phyloP scores from a whole-genome alignment of 2,113 vertebrate species.

The Helogale parvula region DNA sequence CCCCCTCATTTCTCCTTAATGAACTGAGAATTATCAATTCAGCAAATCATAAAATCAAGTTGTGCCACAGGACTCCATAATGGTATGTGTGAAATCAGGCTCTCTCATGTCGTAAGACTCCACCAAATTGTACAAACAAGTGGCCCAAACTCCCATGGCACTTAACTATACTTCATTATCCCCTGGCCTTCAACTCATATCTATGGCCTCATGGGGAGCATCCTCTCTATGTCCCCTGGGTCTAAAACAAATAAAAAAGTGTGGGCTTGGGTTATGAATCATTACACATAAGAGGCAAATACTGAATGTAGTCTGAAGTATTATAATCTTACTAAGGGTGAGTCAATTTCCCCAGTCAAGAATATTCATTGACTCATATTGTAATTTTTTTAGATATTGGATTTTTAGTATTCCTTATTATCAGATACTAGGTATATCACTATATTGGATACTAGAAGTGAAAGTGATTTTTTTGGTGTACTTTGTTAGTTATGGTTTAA shows the following conservation, averaged over 20 bases:
- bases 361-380: background rate
- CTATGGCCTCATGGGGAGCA: accelerated
- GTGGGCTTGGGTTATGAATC: background rate
- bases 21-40: background rate
- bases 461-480: background rate
- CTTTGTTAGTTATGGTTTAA: background rate
- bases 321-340: background rate
- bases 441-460: background rate
- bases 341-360: background rate
- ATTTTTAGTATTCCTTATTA: background rate
- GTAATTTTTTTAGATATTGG: background rate
- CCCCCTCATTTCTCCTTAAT: background rate
- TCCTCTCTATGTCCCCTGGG: accelerated
- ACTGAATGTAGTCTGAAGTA: background rate
- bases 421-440: background rate
- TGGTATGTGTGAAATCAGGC: background rate
- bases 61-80: background rate
- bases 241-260: background rate
- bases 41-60: background rate
- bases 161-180: background rate
- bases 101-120: background rate
- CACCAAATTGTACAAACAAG: background rate
- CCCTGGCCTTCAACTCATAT: accelerated
- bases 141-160: background rate
- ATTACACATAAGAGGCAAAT: background rate